Evolutionary conservation across 2,113 vertebrate genomes (phyloP), one percentile per base, ranked within the genome.

Genomic region (Abramis brama): DNA sequence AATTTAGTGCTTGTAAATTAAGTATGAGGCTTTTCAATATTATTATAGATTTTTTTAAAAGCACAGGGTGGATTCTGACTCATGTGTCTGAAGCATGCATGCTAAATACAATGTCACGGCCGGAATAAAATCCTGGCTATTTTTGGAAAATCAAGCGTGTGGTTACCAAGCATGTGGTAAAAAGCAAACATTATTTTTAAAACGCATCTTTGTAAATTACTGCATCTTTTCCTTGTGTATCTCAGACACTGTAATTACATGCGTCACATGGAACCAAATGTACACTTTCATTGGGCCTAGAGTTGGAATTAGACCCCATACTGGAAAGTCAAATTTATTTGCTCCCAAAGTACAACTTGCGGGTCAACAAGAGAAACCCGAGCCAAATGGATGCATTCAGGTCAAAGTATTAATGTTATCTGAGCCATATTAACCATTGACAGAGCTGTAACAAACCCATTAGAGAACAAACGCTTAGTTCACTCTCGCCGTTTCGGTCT

Each of bases 361-460:
- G 57, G 59, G 82, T 79, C 79, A 86, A 74, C 52, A 74, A 74
- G 43, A 55, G 39, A 52, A 59, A 60, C 79, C 59, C 12, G 19
- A 55, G 30, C 23, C 45, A 71, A 50, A 86, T 78, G 36, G 71
- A 59, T 74, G 87, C 76, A 74, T 79, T 83, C 75, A 82, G 90
- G 89, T 89, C 90, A 87, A 89, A 90, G 90, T 90, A 80, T 89
- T 83, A 64, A 85, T 23, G 55, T 88, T 85, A 83, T 87, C 86
- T 66, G 78, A 83, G 6, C 27, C 57, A 80, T 71, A 89, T 90
- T 91, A 90, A 90, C 82, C 86, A 90, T 88, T 91, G 84, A 89
- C 83, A 86, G 85, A 86, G 68, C 60, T 55, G 17, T 55, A 55
- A 55, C 50, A 55, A 57, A 33, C 17, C 47, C 73, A 77, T 77